Base-by-base conservation (phyloP, 2,888 invertebrate species). In the Phyto melanocephala region DNA sequence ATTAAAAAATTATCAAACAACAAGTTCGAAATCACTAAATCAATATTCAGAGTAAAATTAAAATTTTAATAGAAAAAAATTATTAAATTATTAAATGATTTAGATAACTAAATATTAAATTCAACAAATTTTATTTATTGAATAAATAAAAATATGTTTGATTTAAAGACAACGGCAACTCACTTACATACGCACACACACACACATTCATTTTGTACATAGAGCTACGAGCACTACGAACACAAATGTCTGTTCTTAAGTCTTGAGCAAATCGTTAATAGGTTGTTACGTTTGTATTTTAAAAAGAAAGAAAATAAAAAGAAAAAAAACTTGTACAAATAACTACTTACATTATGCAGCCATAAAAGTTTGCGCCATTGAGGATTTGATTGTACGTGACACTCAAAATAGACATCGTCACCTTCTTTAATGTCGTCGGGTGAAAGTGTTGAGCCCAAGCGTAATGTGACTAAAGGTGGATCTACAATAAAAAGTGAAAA, bases 351-450 rank as follows among this genome's bases (percentile, higher is more conserved):
- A 89, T 97, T 95, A 89, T 96, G 96, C 86, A 96, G 93, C 97
- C 97, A 97, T 86, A 95, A 94, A 84, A 97, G 94, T 88, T 96
- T 95, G 88, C 95, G 93, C 92, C 95, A 96, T 83, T 94, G 94
- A 42, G 97, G 97, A 92, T 97, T 96, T 87, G 97, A 95, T 88
- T 95, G 94, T 88, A 97, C 96, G 92, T 96, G 96, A 92, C 97
- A 97, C 92, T 97, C 97, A 92, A 97, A 97, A 92, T 97, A 97
- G 81, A 97, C 96, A 92, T 97, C 97, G 89, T 96, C 97, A 67
- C 97, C 96, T 92, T 97, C 97, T 91, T 97, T 97, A 92, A 97
- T 97, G 92, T 97, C 96, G 85, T 95, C 95, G 77, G 96, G 94
- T 87, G 95, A 95, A 86, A 97, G 92, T 78, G 96, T 96, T 89